Base-by-base conservation (phyloP, 2,797 vertebrate species). In the Clamator glandarius region DNA sequence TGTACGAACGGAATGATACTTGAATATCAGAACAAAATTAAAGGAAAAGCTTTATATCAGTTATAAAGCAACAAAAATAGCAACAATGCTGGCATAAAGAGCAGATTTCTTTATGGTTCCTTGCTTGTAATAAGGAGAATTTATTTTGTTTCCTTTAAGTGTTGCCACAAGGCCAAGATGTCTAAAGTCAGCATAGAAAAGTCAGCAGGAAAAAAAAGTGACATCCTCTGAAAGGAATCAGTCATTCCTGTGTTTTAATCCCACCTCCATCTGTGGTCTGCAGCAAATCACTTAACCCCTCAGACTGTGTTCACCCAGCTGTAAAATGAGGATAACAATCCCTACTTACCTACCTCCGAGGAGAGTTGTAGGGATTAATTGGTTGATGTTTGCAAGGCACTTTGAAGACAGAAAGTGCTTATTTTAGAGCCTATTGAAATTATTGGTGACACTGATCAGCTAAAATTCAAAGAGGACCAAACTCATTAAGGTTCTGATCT, bases 271-370 rank as follows among this genome's bases (percentile, higher is more conserved):
- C 82, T 93, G 92, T 82, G 76, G 87, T 92, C 92, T 92, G 90
- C 78, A 90, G 95, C 90, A 96, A 94, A 92, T 96, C 96, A 91
- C 84, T 96, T 94, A 96, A 94, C 93, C 94, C 82, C 93, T 75
- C 63, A 94, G 94, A 58, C 96, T 97, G 91, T 92, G 95, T 92
- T 93, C 93, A 95, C 85, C 91, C 94, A 87, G 92, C 95, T 97
- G 95, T 96, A 96, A 97, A 97, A 97, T 89, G 86, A 92, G 94
- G 92, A 92, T 93, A 91, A 95, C 90, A 95, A 96, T 96, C 90
- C 89, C 90, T 93, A 91, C 93, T 96, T 95, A 95, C 96, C 73
- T 95, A 96, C 93, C 89, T 93, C 88, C 51, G 92, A 84, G 68
- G 84, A 93, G 85, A 93, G 51, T 78, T 74, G 83, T 77, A 84